Percentiles rank a stretch among this genome's conserved stretches.
These are phyloP conservation scores for Amphimedon queenslandica DNA, from an alignment of 37 sponge, comb jelly and placozoan species.

Conservation along the genomic window DNA sequence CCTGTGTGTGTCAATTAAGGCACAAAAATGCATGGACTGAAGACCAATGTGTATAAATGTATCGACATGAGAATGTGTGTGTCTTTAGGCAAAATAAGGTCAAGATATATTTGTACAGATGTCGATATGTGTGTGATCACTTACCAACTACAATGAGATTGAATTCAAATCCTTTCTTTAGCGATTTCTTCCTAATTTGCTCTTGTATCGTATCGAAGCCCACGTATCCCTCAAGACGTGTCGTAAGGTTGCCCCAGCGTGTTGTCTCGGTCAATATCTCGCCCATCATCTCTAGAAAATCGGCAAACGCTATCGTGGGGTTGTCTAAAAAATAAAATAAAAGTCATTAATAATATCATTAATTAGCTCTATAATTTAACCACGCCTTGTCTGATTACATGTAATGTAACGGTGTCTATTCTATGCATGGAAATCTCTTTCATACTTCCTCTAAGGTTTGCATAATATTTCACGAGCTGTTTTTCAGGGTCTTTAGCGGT, in stretches of 20 bases:
- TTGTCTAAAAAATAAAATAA: not conserved
- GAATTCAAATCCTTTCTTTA: conserved; percentile 93
- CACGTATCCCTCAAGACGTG: conserved; percentile 86
- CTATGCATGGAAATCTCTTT: no score
- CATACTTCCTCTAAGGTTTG: conserved; percentile 44
- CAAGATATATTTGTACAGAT: no score
- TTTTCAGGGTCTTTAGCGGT: conserved; percentile 59
- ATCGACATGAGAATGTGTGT: no score
- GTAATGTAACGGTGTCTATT: no score
- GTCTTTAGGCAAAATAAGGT: no score
- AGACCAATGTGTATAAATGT: no score
- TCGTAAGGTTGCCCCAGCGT: conserved; percentile 88
- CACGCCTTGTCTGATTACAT: no score
- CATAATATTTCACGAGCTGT: conserved; percentile 50
- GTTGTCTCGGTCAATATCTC: conserved; percentile 87
- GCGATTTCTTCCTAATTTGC: conserved; percentile 82
- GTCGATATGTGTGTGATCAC: no score
- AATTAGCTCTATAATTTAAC: no score
- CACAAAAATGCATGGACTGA: no score
- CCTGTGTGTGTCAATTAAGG: no score
- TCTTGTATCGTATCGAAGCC: conserved; percentile 97
- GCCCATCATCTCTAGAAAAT: conserved; percentile 85
- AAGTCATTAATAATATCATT: not conserved
- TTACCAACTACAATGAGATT: conserved; percentile 97
- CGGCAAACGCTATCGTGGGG: conserved; percentile 60